Percentiles rank a stretch among this genome's conserved stretches.
Evolutionary conservation across 2,797 vertebrate species (phyloP).

Genomic region (Garrulus glandarius): DNA sequence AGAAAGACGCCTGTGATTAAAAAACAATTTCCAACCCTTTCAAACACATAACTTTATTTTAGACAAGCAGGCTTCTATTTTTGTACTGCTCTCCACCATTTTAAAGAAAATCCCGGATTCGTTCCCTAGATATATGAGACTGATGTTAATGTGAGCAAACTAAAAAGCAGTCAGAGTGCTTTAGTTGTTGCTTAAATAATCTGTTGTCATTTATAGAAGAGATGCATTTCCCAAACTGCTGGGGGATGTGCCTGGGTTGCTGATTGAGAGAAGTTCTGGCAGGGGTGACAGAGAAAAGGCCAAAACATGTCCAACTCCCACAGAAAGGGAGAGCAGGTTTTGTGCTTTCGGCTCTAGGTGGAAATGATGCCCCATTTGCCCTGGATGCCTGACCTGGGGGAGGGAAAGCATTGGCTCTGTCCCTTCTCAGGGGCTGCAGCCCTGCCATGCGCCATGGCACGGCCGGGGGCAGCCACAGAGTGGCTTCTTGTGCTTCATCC

Average conservation of each 20-base stretch:
- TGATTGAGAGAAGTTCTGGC: neutral
- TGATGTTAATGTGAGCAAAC: neutral
- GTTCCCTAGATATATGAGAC: constrained; percentile 10
- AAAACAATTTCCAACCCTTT: constrained; percentile 31
- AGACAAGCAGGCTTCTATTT: neutral
- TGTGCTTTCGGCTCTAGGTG: neutral
- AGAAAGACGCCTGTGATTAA: constrained; percentile 40
- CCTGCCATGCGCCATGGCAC: neutral
- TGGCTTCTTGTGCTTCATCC: accelerated
- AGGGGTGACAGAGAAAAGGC: accelerated
- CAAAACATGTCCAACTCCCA: neutral
- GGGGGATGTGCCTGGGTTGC: neutral
- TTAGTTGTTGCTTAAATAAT: neutral
- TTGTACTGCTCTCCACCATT: neutral
- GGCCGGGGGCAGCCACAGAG: neutral
- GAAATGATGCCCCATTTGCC: neutral
- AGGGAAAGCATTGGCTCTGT: neutral
- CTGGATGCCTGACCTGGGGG: neutral
- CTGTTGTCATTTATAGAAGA: constrained; percentile 37
- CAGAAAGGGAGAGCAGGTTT: neutral
- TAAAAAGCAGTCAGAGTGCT: neutral
- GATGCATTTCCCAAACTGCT: neutral
- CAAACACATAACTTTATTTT: constrained; percentile 34
- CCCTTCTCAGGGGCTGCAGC: neutral
- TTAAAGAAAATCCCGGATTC: neutral